phyloP scores from a whole-genome alignment of 2,888 invertebrate species.

The Altica lythri region DNA sequence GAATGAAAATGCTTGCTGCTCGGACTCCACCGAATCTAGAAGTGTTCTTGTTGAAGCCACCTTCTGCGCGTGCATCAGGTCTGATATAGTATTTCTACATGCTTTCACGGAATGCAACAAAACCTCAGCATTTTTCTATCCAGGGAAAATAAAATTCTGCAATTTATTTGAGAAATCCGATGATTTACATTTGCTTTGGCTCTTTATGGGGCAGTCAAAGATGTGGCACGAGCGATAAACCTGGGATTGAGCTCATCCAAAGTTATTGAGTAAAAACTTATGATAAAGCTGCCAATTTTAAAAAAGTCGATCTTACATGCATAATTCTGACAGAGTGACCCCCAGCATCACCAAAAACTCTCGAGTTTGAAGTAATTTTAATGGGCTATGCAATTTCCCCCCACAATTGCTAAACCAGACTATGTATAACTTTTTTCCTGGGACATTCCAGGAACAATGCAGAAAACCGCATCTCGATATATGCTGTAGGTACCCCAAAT shows the following conservation, averaged over 20 bases:
- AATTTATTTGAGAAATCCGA: not conserved
- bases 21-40: slow-evolving; percentile 5
- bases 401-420: too few species aligned
- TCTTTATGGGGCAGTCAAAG: not conserved
- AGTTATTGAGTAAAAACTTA: not conserved
- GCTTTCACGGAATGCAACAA: not conserved
- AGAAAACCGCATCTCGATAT: too few species aligned
- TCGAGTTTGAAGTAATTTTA: too few species aligned
- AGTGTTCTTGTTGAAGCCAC: not conserved
- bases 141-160: not conserved
- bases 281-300: too few species aligned
- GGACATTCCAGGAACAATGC: too few species aligned
- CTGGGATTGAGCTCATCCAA: not conserved
- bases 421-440: too few species aligned
- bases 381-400: too few species aligned
- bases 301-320: too few species aligned
- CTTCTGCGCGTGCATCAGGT: slow-evolving; percentile 1
- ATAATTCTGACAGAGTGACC: not conserved
- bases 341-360: too few species aligned
- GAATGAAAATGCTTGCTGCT: slow-evolving; percentile 2
- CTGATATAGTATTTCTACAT: not conserved
- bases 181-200: not conserved
- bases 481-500: too few species aligned
- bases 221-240: not conserved
- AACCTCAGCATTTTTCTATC: not conserved